phyloP scores from a whole-genome alignment of 2,113 vertebrate genomes.

The human (Homo sapiens) region DNA sequence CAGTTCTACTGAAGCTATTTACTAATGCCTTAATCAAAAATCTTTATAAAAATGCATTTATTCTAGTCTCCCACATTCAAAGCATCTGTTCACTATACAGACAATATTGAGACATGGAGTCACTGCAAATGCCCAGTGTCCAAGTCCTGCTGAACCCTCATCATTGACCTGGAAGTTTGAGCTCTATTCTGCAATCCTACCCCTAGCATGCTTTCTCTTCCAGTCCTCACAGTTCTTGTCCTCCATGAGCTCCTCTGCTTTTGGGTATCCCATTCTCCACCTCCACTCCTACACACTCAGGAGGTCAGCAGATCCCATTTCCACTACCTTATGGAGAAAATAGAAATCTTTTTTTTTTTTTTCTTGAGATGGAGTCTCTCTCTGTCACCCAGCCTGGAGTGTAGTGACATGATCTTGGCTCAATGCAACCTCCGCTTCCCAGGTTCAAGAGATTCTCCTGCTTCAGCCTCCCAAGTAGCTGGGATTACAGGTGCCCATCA shows the following conservation, averaged over 20 bases:
- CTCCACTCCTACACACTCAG: rapidly evolving
- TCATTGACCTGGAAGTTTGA: neutral
- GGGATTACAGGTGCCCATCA: too few relatives aligned
- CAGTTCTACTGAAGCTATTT: neutral
- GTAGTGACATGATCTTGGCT: too few relatives aligned
- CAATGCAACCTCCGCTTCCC: too few relatives aligned
- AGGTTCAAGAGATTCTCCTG: too few relatives aligned
- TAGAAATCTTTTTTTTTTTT: neutral
- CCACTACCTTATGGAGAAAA: neutral
- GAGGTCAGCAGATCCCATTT: neutral
- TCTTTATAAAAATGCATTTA: neutral
- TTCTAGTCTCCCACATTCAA: neutral
- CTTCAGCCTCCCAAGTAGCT: too few relatives aligned
- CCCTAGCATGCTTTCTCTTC: neutral
- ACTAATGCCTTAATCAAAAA: neutral
- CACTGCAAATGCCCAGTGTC: rapidly evolving
- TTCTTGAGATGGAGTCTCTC: too few relatives aligned
- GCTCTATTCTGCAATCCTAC: neutral
- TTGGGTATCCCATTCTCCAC: neutral
- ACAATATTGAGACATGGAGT: neutral
- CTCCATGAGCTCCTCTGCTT: neutral
- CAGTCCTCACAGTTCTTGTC: neutral
- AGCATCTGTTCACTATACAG: rapidly evolving
- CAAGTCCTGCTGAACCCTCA: neutral
- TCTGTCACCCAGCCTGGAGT: too few relatives aligned